Evolutionary conservation across 1,140 invertebrate genomes (phyloP).

Genomic region (Drosophila setifemur): DNA sequence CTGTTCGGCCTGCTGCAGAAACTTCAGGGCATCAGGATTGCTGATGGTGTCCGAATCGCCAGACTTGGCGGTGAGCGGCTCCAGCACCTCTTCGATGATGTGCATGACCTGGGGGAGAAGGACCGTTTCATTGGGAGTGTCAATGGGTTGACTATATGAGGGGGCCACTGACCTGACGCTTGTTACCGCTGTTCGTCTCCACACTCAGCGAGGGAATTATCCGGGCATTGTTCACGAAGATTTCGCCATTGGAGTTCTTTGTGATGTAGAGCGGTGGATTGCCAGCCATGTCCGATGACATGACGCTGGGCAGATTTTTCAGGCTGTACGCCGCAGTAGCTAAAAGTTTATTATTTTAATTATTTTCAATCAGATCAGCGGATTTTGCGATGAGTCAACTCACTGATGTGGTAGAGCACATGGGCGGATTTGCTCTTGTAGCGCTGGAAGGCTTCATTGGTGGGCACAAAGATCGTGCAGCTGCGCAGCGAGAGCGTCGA

Average conservation of each 20-base stretch:
- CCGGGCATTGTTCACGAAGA: conserved; percentile 92
- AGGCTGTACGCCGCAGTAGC: conserved; percentile 88
- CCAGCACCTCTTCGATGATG: conserved; percentile 91
- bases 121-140: not conserved
- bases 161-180: conserved; percentile 86
- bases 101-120: conserved; percentile 87
- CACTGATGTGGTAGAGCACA: conserved; percentile 92
- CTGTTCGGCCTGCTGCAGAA: conserved; percentile 89
- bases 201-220: conserved; percentile 88
- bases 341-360: conserved; percentile 78
- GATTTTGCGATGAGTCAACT: conserved; percentile 83
- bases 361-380: conserved; percentile 22
- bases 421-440: conserved; percentile 84
- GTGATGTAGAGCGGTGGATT: conserved; percentile 92
- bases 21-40: conserved; percentile 91
- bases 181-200: conserved; percentile 84
- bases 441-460: conserved; percentile 90
- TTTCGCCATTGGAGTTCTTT: conserved; percentile 86
- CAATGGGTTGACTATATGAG: not conserved
- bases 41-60: conserved; percentile 85
- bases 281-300: conserved; percentile 89
- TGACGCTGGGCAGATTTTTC: conserved; percentile 86
- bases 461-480: conserved; percentile 90
- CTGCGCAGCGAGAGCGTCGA: conserved; percentile 86
- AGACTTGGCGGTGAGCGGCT: conserved; percentile 86